Evolutionary conservation across 2,888 invertebrate species (phyloP), one percentile per base, ranked within the genome.

Genomic region (Thymelicus lineola): DNA sequence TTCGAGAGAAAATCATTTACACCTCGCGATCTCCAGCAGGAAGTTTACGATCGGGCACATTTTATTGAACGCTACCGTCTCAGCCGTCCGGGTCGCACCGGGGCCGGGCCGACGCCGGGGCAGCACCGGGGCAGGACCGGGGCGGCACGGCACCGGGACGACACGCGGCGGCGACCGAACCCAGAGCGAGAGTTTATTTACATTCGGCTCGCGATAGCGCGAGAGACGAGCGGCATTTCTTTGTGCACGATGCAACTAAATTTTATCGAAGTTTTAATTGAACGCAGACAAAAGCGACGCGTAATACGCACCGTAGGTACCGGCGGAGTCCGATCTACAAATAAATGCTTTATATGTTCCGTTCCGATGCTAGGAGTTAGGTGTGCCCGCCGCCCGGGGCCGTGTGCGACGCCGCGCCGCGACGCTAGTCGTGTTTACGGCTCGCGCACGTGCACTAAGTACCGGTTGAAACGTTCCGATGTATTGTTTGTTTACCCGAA

Each of bases 401-500:
- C 12, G 79, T 78, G 81, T 77, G 86, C 83, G 86, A 83, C 82
- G 85, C 82, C 86, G 75, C 85, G 83, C 85, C 82, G 82, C 82
- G 80, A 78, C 80, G 76, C 83, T 85, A 84, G 83, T 82, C 83
- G 81, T 87, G 86, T 88, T 87, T 86, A 89, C 85, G 79, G 79
- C 80, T 81, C 76, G 82, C 84, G 88, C 93, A 93, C 93, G 93
- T 92, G 93, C 88, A 77, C 85, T 85, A 88, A 91, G 90, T 89
- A 87, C 88, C 87, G 85, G 85, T 86, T 84, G 87, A 88, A 88
- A 86, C 86, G 88, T 80, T 85, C 86, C 89, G 86, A 88, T 91
- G 86, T 89, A 90, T 90, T 92, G 93, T 93, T 93, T 93, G 93
- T 93, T 93, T 93, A 93, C 90, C 88, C 89, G 90, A 91, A 93